These are phyloP conservation scores for Trachemys scripta DNA, from an alignment of 2,113 vertebrate species.

Conservation along the genomic window DNA sequence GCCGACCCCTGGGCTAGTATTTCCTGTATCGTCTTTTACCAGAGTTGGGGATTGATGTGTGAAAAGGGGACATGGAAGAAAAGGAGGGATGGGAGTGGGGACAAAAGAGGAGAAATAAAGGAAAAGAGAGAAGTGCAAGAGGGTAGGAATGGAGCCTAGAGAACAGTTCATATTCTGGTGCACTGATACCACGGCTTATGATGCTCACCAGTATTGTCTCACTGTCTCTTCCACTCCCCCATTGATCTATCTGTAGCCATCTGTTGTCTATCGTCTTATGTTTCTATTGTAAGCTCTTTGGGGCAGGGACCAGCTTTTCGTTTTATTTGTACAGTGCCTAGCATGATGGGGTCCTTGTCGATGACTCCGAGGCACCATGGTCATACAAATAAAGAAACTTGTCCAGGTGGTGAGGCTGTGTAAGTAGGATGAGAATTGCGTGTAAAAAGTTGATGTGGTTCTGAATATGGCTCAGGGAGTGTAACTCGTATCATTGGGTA, in stretches of 20 bases:
- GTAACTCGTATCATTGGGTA: constrained; percentile 55
- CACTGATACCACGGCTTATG: not conserved
- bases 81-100: not conserved
- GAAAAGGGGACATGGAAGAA: not conserved
- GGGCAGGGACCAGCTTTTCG: not conserved
- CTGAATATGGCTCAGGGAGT: constrained; percentile 30
- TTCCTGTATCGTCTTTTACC: not conserved
- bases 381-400: not conserved
- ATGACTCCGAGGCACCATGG: not conserved
- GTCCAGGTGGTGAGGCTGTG: not conserved
- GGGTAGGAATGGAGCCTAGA: not conserved
- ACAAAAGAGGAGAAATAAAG: not conserved
- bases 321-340: not conserved
- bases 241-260: not conserved
- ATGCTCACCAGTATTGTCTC: not conserved
- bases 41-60: not conserved
- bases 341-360: not conserved
- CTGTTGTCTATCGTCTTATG: not conserved
- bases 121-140: not conserved
- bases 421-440: not conserved
- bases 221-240: not conserved
- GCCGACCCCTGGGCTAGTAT: not conserved
- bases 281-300: not conserved
- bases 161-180: not conserved
- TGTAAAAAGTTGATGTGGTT: constrained; percentile 21